A percentile compares a stretch with the other conserved stretches of the same genome.
phyloP scores from a whole-genome alignment of 2,113 vertebrate genomes.

The Nothoprocta pentlandii region DNA sequence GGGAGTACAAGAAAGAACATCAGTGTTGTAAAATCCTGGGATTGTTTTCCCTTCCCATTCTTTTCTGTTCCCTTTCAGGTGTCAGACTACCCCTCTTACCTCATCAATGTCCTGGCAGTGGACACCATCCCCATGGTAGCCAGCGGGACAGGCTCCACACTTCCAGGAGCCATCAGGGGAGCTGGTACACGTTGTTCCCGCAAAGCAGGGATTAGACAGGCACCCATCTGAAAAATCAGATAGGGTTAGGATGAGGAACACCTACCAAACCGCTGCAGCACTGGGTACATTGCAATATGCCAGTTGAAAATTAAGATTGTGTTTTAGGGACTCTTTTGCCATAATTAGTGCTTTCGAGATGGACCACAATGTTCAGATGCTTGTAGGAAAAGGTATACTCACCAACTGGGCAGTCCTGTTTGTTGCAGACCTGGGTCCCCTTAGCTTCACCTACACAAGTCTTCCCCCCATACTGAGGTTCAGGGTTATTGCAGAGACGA shows the following conservation, averaged over 20 bases:
- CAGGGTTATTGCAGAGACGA: slow-evolving; percentile 91
- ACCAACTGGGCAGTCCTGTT: slow-evolving; percentile 86
- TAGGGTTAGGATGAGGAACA: background rate
- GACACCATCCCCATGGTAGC: slow-evolving; percentile 92
- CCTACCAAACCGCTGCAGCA: background rate
- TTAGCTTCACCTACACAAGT: slow-evolving; percentile 86
- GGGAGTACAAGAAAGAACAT: background rate
- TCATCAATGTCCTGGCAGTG: slow-evolving; percentile 93
- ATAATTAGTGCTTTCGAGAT: background rate
- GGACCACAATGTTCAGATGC: background rate
- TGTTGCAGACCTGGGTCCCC: slow-evolving; percentile 89
- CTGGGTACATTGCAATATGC: background rate
- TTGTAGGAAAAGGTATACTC: slow-evolving; percentile 35
- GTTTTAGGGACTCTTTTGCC: background rate
- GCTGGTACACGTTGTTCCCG: slow-evolving; percentile 88
- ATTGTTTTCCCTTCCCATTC: background rate
- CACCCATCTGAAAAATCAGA: slow-evolving; percentile 87
- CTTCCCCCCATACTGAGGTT: slow-evolving; percentile 91
- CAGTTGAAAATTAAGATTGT: background rate
- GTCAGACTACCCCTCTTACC: slow-evolving; percentile 72
- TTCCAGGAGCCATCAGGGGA: slow-evolving; percentile 93
- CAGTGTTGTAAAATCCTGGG: background rate
- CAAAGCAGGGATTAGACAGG: slow-evolving; percentile 95
- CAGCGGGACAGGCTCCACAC: slow-evolving; percentile 91
- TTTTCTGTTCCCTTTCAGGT: background rate